Evolutionary conservation across 2,113 vertebrate species (phyloP).

Genomic region (Opisthocomus hoazin): DNA sequence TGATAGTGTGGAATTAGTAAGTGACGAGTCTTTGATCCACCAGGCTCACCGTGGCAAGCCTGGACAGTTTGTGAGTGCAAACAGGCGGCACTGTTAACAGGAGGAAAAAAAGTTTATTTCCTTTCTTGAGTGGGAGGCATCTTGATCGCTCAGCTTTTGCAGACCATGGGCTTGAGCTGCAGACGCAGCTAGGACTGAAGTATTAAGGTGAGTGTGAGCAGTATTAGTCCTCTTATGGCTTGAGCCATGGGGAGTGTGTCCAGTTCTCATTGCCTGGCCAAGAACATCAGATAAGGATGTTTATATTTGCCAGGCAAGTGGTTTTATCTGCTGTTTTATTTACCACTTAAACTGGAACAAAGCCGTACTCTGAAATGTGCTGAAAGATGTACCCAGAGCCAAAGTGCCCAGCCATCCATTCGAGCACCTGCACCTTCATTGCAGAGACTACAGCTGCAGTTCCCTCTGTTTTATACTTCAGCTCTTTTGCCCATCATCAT

Average conservation of each 20-base stretch:
- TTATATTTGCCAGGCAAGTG: not conserved
- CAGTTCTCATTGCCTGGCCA: not conserved
- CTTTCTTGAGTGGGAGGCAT: not conserved
- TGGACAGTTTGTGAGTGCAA: not conserved
- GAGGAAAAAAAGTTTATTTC: not conserved
- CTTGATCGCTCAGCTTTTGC: not conserved
- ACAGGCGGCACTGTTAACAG: not conserved
- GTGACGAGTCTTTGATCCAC: not conserved
- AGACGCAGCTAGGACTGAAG: not conserved
- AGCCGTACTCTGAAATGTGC: not conserved
- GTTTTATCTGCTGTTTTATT: not conserved
- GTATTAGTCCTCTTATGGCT: not conserved
- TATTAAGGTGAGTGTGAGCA: not conserved
- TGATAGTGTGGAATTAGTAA: not conserved
- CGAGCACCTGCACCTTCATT: not conserved
- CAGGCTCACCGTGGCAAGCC: not conserved
- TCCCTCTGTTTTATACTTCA: not conserved
- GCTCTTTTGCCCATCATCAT: not conserved
- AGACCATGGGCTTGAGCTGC: not conserved
- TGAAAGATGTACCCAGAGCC: not conserved
- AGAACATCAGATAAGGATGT: not conserved
- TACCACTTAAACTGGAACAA: not conserved
- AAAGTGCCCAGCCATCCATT: not conserved
- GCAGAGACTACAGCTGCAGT: not conserved
- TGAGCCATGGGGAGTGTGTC: not conserved